These are phyloP conservation scores for Sericinus montela DNA, from an alignment of 2,888 invertebrate genomes.

Conservation along the genomic window DNA sequence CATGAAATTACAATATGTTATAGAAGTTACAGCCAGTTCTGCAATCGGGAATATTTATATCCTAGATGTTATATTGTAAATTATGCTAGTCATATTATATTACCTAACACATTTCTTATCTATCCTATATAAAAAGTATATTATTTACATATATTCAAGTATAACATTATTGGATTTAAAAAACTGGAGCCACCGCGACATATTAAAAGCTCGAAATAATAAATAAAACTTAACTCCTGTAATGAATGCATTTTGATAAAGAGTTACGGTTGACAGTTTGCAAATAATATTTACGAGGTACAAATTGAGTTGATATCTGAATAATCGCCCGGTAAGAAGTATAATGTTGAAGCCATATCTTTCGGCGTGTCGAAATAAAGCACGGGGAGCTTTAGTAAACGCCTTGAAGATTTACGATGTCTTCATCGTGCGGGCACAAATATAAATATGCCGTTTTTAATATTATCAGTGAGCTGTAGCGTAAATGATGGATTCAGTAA, in stretches of 20 bases:
- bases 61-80: too few species aligned
- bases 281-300: slow-evolving; percentile 33
- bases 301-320: slow-evolving; percentile 29
- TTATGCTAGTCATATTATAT: too few species aligned
- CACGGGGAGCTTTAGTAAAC: slow-evolving; percentile 16
- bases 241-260: slow-evolving; percentile 20
- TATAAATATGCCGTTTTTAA: slow-evolving; percentile 11
- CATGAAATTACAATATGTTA: too few species aligned
- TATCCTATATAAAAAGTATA: too few species aligned
- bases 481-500: slow-evolving; percentile 4
- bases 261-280: slow-evolving; percentile 27
- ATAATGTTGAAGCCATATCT: slow-evolving; percentile 22
- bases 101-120: too few species aligned
- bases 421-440: slow-evolving; percentile 11
- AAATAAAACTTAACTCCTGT: too few species aligned
- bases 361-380: slow-evolving; percentile 17
- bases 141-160: too few species aligned
- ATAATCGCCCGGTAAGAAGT: slow-evolving; percentile 34
- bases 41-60: too few species aligned
- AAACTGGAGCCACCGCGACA: too few species aligned
- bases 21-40: too few species aligned
- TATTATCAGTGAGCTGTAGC: slow-evolving; percentile 7
- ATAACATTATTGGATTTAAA: too few species aligned
- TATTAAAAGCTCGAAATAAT: too few species aligned
- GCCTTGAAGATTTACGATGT: slow-evolving; percentile 15